These are phyloP conservation scores for Rhyacophila brunnea DNA, from an alignment of 1,140 invertebrate species.

Conservation along the genomic window DNA sequence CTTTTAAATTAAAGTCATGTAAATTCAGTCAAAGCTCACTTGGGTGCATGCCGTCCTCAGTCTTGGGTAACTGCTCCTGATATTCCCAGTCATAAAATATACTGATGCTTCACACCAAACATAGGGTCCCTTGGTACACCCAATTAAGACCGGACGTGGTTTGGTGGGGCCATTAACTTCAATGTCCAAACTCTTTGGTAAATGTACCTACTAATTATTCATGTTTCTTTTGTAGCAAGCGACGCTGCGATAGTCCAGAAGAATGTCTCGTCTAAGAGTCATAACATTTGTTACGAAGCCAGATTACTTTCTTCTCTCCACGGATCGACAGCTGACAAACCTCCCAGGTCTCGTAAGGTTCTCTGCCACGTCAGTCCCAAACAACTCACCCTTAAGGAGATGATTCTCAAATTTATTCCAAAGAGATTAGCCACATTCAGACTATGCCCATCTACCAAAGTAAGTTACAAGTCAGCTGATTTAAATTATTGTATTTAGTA, in stretches of 20 bases:
- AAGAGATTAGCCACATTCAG: constrained; percentile 90
- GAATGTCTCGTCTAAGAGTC: constrained; percentile 80
- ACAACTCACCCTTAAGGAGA: constrained; percentile 83
- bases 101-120: too few species aligned
- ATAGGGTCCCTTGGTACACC: too few species aligned
- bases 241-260: constrained; percentile 84
- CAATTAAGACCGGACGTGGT: too few species aligned
- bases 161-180: too few species aligned
- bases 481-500: neutral
- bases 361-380: constrained; percentile 85
- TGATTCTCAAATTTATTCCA: constrained; percentile 88
- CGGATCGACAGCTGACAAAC: constrained; percentile 39
- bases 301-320: constrained; percentile 63
- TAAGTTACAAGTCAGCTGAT: constrained; percentile 45
- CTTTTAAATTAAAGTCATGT: too few species aligned
- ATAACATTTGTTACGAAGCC: constrained; percentile 84
- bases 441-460: constrained; percentile 88
- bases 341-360: constrained; percentile 79
- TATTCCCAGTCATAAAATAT: too few species aligned
- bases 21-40: too few species aligned
- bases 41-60: too few species aligned
- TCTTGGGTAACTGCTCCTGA: too few species aligned
- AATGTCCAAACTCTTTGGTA: too few species aligned
- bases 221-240: constrained; percentile 65
- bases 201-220: too few species aligned